phyloP scores from a whole-genome alignment of 2,888 invertebrate species.

The Agrochola macilenta region DNA sequence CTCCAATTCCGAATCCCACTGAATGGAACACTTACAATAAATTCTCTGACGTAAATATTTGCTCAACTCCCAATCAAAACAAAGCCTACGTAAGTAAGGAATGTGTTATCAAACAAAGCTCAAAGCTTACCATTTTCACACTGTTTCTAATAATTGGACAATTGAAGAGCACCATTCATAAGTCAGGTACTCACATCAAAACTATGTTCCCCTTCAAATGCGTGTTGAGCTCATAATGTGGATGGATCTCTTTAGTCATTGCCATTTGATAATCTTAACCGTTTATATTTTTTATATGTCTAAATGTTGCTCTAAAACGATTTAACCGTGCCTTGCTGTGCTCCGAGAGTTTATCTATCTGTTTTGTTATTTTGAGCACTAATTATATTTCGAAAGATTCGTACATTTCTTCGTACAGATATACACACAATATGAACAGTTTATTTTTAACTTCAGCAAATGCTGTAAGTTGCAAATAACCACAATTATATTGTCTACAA shows the following conservation, averaged over 20 bases:
- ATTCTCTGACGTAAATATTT: slow-evolving; percentile 46
- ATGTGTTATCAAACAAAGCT: slow-evolving; percentile 54
- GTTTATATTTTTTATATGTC: slow-evolving; percentile 16
- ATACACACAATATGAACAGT: neutral
- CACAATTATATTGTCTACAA: slow-evolving; percentile 17
- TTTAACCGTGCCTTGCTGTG: neutral
- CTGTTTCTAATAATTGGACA: slow-evolving; percentile 10
- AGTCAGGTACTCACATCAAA: slow-evolving; percentile 6
- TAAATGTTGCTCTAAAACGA: neutral
- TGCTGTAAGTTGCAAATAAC: slow-evolving; percentile 5
- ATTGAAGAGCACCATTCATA: slow-evolving; percentile 19
- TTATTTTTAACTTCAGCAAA: slow-evolving; percentile 6
- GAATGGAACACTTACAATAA: slow-evolving; percentile 20
- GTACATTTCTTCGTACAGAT: neutral
- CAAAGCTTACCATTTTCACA: slow-evolving; percentile 17
- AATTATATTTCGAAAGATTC: neutral
- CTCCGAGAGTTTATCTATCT: neutral
- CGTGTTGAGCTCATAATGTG: slow-evolving; percentile 28
- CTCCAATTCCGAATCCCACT: neutral
- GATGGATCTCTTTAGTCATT: slow-evolving; percentile 18
- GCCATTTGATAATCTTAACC: slow-evolving; percentile 2
- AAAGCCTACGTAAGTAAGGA: slow-evolving; percentile 44
- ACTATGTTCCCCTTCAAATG: slow-evolving; percentile 27
- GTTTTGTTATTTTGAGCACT: neutral
- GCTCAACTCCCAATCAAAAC: slow-evolving; percentile 49